These are phyloP conservation scores for Campoplex nolae DNA, from an alignment of 2,888 invertebrate species.

Conservation along the genomic window DNA sequence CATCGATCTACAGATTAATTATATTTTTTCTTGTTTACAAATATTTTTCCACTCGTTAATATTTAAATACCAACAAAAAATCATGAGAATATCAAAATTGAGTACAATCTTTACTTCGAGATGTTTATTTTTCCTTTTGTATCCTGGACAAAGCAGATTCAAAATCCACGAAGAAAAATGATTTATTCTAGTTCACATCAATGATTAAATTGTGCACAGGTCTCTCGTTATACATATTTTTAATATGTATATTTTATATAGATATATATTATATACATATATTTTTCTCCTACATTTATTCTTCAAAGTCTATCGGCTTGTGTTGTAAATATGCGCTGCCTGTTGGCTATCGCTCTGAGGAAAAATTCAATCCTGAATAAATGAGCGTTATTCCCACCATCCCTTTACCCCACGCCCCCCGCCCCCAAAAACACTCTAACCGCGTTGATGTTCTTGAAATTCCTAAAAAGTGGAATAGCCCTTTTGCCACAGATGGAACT, in stretches of 20 bases:
- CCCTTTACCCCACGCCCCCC: not conserved
- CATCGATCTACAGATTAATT: not conserved
- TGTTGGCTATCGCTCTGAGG: slow-evolving; percentile 77
- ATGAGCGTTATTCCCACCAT: slow-evolving; percentile 33
- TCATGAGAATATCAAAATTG: not conserved
- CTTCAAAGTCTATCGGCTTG: slow-evolving; percentile 84
- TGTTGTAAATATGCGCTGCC: slow-evolving; percentile 88
- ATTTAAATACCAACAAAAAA: not conserved
- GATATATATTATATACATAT: slow-evolving; percentile 45
- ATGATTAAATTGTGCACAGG: slow-evolving; percentile 82
- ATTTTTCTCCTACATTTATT: slow-evolving; percentile 63
- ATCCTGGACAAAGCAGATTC: not conserved
- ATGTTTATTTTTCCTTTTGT: not conserved
- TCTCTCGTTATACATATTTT: slow-evolving; percentile 71
- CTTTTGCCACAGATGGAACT: not conserved
- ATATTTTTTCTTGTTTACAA: not conserved
- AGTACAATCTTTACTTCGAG: not conserved
- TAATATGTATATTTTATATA: slow-evolving; percentile 32
- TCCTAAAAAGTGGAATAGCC: not conserved
- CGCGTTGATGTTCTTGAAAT: slow-evolving; percentile 9
- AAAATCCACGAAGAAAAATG: not conserved
- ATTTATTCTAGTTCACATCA: slow-evolving; percentile 80
- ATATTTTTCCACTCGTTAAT: not conserved
- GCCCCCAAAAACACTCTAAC: slow-evolving; percentile 19
- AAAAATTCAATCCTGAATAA: slow-evolving; percentile 53